Evolutionary conservation across 2,888 invertebrate species (phyloP).

Genomic region (Hyppa rectilinea): DNA sequence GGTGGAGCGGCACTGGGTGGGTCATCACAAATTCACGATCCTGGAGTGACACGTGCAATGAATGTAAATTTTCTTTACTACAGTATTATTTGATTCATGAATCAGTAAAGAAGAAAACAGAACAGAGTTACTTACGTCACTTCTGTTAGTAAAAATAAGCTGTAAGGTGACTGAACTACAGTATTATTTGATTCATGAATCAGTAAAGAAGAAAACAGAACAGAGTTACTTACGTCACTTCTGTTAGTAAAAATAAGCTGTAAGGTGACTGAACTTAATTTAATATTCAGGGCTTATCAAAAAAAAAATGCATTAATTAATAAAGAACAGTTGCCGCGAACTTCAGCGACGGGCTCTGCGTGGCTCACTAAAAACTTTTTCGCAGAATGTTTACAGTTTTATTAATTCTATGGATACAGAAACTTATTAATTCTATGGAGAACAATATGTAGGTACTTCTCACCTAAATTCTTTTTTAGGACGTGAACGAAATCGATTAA

Average conservation of each 20-base stretch:
- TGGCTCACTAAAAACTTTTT: not conserved
- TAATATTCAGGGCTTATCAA: slow-evolving; percentile 22
- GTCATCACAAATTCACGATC: not conserved
- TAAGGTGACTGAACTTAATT: slow-evolving; percentile 50
- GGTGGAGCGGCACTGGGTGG: not conserved
- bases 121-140: not conserved
- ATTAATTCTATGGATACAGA: slow-evolving; percentile 1
- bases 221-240: not conserved
- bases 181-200: slow-evolving; percentile 28
- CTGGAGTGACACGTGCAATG: not conserved
- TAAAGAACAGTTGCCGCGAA: slow-evolving; percentile 43
- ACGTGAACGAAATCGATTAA: no score
- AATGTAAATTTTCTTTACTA: slow-evolving; percentile 10
- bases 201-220: slow-evolving; percentile 43
- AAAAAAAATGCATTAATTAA: slow-evolving; percentile 38
- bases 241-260: slow-evolving; percentile 18
- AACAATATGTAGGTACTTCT: not conserved
- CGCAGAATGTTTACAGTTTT: slow-evolving; percentile 15
- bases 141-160: slow-evolving; percentile 17
- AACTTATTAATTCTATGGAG: slow-evolving; percentile 7
- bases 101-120: slow-evolving; percentile 1
- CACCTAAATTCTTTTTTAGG: slow-evolving; percentile 2
- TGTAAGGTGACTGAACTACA: slow-evolving; percentile 52
- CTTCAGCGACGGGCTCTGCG: not conserved
- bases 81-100: slow-evolving; percentile 2